Base-by-base conservation (phyloP, 2,113 vertebrate species). In the Anolis carolinensis region DNA sequence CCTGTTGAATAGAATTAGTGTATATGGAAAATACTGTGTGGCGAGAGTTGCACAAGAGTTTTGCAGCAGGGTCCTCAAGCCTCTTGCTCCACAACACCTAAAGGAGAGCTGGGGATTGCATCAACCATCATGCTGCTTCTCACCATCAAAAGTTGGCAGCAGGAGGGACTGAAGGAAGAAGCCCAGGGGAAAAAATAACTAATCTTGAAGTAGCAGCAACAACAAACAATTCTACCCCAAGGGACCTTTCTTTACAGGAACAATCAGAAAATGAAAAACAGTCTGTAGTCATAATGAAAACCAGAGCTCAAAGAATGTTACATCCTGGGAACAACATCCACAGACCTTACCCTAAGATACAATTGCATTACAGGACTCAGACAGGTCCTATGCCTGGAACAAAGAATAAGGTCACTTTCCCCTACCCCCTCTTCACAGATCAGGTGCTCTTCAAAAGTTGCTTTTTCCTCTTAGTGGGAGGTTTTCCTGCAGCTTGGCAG, bases 231-330 rank as follows among this genome's bases (percentile, higher is more conserved):
- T 52, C n/a, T 78, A 44, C 23, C 75, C n/a, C n/a, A 32, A 23
- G 27, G 74, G 30, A 68, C 48, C 48, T 21, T 77, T 34, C 30
- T 67, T 84, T 77, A 77, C 62, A 48, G n/a, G 44, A 77, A 36
- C 25, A 50, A 77, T 36, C 8, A n/a, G 30, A 55, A 59, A 83
- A 74, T n/a, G 8, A 13, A 63, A 67, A 74, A 74, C 34, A 44
- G 55, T 39, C 36, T 73, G 52, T 21, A 68, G 71, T 74, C 39
- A 14, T 50, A 81, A 81, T 70, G 79, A 81, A 81, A 81, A n/a
- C 70, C 71, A 72, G 50, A 74, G 67, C 25, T 16, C 34, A 74
- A 30, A 44, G 52, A 83, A 62, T 62, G 16, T 44, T 73, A 74
- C 34, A 39, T 74, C 52, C 71, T 30, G 25, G 2, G 52, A 62